Evolutionary conservation across 1,140 invertebrate species (phyloP).

Genomic region (Drosophila auraria): DNA sequence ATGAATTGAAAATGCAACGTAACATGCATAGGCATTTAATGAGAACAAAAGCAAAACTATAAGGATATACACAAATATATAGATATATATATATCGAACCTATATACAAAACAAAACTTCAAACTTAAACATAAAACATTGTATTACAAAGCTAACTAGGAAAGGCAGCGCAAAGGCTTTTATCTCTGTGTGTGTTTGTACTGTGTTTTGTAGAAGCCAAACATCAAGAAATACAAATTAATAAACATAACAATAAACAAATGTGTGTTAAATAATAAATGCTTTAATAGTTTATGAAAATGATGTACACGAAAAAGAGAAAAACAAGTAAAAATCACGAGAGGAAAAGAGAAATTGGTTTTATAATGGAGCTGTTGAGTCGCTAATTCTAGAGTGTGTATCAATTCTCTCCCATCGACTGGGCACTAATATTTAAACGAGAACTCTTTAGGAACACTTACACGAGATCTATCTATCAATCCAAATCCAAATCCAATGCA

Average conservation of each 20-base stretch:
- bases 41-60: conserved; percentile 49
- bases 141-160: conserved; percentile 69
- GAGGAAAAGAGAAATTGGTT: conserved; percentile 52
- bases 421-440: conserved; percentile 55
- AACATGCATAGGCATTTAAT: conserved; percentile 72
- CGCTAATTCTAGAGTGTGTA: conserved; percentile 49
- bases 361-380: conserved; percentile 82
- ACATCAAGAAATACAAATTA: conserved; percentile 54
- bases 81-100: conserved; percentile 32
- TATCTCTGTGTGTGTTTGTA: conserved; percentile 61
- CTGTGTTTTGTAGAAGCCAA: conserved; percentile 74
- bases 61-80: conserved; percentile 39
- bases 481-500: conserved; percentile 31
- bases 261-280: conserved; percentile 71
- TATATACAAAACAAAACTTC: conserved; percentile 40
- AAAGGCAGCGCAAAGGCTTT: conserved; percentile 72
- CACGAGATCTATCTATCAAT: conserved; percentile 46
- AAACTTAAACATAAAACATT: conserved; percentile 44
- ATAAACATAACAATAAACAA: conserved; percentile 68
- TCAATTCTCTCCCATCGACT: conserved; percentile 24
- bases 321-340: conserved; percentile 37
- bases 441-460: conserved; percentile 41
- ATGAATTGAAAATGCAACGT: conserved; percentile 65
- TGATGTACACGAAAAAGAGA: conserved; percentile 41
- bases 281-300: conserved; percentile 73